Evolutionary conservation across 2,888 invertebrate genomes (phyloP), one percentile per base, ranked within the genome.

Genomic region (Drosophila birchii): DNA sequence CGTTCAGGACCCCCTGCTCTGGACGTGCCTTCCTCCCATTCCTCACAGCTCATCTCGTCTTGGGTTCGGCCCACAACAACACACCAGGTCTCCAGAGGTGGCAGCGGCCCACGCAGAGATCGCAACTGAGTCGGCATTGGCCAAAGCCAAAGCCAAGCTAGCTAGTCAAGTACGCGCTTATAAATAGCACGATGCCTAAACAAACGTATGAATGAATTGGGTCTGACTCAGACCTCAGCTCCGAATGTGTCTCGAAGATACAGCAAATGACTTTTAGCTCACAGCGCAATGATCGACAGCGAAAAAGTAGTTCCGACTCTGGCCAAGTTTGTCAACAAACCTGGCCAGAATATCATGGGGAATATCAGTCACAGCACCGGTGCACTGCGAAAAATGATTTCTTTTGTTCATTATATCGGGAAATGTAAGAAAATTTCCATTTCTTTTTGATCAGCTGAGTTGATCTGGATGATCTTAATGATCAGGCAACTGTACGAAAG

Each of bases 251-350:
- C 49, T 68, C 55, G 54, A 43, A 76, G 66, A 60, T 45, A 77
- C 74, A 83, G 53, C 76, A 68, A 86, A 80, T 78, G 56, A 70
- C 76, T 78, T 75, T 80, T 63, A 76, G 20, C 80, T 77, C 38
- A 44, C 67, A 71, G 75, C 75, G 49, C 49, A 56, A 56, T 41
- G 38, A 32, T 29, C 60, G 60, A 69, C 63, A 72, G 43, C 56
- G 67, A 73, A 80, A 80, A 86, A 73, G 81, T 74, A 72, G 78
- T 84, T 86, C 81, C 87, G 77, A 83, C 81, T 81, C 84, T 61
- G 62, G 72, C 82, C 88, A 77, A 83, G 88, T 86, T 84, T 88
- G 88, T 86, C 84, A 77, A 83, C 61, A 60, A 14, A 41, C 63
- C 64, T 47, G 63, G 34, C 57, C 63, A 51, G 61, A 53, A 41